phyloP scores from a whole-genome alignment of 1,140 invertebrate species.

The Sitophilus oryzae region DNA sequence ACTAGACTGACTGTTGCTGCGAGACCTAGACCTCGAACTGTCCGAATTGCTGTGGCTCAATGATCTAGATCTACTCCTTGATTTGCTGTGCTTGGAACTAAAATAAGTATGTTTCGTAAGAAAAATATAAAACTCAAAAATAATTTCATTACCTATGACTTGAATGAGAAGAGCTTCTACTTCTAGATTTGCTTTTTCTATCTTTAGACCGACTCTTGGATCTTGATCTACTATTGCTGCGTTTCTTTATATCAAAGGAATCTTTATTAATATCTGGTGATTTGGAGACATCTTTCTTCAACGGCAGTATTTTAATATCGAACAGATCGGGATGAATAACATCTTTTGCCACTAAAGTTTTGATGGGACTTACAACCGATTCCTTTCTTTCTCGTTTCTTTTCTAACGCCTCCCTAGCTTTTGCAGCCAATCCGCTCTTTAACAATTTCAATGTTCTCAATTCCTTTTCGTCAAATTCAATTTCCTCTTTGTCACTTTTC shows the following conservation, averaged over 20 bases:
- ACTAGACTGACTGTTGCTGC: slow-evolving; percentile 48
- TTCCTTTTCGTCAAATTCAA: slow-evolving; percentile 51
- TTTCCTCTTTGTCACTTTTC: slow-evolving; percentile 44
- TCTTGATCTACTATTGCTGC: slow-evolving; percentile 25
- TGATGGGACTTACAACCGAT: slow-evolving; percentile 21
- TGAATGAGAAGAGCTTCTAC: slow-evolving; percentile 46
- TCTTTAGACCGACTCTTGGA: slow-evolving; percentile 25
- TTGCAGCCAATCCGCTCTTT: slow-evolving; percentile 57
- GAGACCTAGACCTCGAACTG: slow-evolving; percentile 47
- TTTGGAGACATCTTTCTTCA: slow-evolving; percentile 26
- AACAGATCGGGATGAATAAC: slow-evolving; percentile 35
- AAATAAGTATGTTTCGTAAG: slow-evolving; percentile 3
- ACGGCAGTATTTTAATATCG: slow-evolving; percentile 38
- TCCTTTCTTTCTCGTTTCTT: slow-evolving; percentile 43
- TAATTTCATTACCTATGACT: slow-evolving; percentile 40
- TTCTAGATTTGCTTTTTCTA: slow-evolving; percentile 28
- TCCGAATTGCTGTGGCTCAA: slow-evolving; percentile 41
- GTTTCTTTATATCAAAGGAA: slow-evolving; percentile 26
- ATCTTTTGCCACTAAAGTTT: slow-evolving; percentile 6
- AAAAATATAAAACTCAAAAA: background rate
- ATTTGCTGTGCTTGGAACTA: slow-evolving; percentile 24
- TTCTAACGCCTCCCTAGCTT: slow-evolving; percentile 52
- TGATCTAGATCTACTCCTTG: slow-evolving; percentile 44
- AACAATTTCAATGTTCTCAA: slow-evolving; percentile 57
- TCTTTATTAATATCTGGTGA: slow-evolving; percentile 27